These are phyloP conservation scores for Microchrysa polita DNA, from an alignment of 2,888 invertebrate genomes.

Conservation along the genomic window DNA sequence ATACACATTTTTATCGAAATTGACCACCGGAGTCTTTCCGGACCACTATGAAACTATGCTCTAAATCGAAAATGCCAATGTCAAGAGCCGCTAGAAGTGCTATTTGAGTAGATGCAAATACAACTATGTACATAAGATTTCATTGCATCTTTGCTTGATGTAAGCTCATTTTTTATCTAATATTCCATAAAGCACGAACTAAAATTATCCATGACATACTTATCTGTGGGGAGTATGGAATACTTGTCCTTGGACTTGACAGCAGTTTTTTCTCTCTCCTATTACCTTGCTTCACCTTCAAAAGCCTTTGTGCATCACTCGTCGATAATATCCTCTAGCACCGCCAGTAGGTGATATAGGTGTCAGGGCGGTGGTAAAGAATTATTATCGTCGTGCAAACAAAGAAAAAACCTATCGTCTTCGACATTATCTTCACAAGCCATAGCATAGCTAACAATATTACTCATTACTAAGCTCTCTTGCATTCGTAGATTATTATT, in stretches of 20 bases:
- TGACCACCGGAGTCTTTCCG: too few relatives aligned
- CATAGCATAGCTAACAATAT: neutral
- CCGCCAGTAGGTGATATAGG: neutral
- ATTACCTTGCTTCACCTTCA: neutral
- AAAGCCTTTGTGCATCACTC: neutral
- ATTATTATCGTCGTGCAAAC: neutral
- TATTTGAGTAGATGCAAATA: too few relatives aligned
- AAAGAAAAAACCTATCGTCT: neutral
- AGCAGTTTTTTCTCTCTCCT: neutral
- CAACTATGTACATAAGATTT: too few relatives aligned
- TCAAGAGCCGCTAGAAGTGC: too few relatives aligned
- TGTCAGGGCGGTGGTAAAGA: neutral
- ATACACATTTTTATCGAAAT: too few relatives aligned
- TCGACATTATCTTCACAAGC: neutral
- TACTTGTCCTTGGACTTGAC: constrained; percentile 14
- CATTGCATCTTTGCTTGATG: too few relatives aligned
- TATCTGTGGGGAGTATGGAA: too few relatives aligned
- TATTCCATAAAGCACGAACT: neutral
- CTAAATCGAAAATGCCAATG: too few relatives aligned
- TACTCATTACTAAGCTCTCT: too few relatives aligned
- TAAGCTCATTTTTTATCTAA: neutral
- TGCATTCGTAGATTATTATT: neutral
- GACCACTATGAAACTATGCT: too few relatives aligned
- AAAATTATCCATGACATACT: too few relatives aligned
- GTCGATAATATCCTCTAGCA: neutral